phyloP scores from a whole-genome alignment of 2,888 invertebrate genomes.

The Dicroscelio sp. region DNA sequence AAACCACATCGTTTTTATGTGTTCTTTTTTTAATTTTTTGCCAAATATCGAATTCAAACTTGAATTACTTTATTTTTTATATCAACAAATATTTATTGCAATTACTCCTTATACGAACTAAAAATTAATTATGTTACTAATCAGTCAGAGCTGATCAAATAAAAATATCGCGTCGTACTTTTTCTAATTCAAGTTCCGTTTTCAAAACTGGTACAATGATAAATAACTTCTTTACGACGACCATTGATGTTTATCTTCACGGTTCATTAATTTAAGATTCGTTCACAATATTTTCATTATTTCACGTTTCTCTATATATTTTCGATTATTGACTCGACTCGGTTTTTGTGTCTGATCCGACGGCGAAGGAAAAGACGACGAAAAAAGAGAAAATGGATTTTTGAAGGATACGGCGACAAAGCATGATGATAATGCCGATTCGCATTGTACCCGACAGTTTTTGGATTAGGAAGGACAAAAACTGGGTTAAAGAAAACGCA shows the following conservation, averaged over 20 bases:
- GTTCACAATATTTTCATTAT: constrained; percentile 59
- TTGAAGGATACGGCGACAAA: constrained; percentile 60
- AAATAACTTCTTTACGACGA: no score
- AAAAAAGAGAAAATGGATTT: constrained; percentile 57
- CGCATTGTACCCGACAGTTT: constrained; percentile 68
- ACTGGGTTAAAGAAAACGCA: constrained; percentile 78
- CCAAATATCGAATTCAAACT: no score
- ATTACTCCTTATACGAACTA: no score
- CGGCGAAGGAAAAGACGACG: neutral
- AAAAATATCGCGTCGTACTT: neutral
- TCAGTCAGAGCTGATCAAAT: neutral
- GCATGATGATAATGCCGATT: constrained; percentile 67
- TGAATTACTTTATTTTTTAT: no score
- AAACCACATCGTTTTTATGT: no score
- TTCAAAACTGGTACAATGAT: no score
- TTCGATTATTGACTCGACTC: constrained; percentile 49
- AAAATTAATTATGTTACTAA: no score
- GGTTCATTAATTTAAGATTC: no score
- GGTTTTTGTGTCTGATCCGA: neutral
- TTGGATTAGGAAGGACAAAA: constrained; percentile 75
- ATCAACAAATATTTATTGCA: no score
- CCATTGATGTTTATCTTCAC: no score
- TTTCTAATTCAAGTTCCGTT: no score
- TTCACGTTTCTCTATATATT: constrained; percentile 20
- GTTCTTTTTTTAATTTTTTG: no score